These are phyloP conservation scores for Corbicula japonica DNA, from an alignment of 2,888 invertebrate genomes.

Conservation along the genomic window DNA sequence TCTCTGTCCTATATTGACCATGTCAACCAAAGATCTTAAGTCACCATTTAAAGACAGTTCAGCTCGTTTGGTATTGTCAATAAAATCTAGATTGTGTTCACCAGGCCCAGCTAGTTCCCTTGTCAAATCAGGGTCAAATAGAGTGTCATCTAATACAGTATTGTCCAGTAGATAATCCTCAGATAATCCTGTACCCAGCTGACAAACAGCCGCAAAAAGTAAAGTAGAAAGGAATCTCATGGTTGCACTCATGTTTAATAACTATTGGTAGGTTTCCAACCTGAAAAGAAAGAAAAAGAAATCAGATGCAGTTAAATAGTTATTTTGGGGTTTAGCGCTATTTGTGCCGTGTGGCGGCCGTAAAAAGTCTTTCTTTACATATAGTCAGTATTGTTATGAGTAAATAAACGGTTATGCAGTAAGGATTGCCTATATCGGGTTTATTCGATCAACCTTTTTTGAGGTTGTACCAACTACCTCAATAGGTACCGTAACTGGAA, in stretches of 20 bases:
- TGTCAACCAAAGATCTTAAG: conserved; percentile 59
- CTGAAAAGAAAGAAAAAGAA: too few relatives aligned
- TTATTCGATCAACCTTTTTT: too few relatives aligned
- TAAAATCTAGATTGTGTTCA: conserved; percentile 3
- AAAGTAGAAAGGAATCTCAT: not conserved
- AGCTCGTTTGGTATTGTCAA: conserved; percentile 18
- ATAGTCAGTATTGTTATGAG: too few relatives aligned
- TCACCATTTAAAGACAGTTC: conserved; percentile 62
- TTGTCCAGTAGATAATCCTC: not conserved
- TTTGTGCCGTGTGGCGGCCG: too few relatives aligned
- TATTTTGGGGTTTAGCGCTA: too few relatives aligned
- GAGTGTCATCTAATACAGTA: conserved; percentile 17
- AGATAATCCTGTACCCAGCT: conserved; percentile 14
- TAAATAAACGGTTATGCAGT: too few relatives aligned
- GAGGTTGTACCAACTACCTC: too few relatives aligned
- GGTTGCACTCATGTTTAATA: conserved; percentile 19
- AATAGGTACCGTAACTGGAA: too few relatives aligned
- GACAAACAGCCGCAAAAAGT: not conserved
- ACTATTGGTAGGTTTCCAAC: too few relatives aligned
- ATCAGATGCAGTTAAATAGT: too few relatives aligned
- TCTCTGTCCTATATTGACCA: conserved; percentile 52
- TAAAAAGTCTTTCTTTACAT: too few relatives aligned
- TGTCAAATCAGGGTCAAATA: not conserved
- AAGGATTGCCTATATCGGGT: too few relatives aligned
- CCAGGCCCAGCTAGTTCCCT: not conserved